A percentile compares a stretch with the other conserved stretches of the same genome.
Evolutionary conservation across 2,113 vertebrate genomes (phyloP).

Genomic region (Taxidea taxus): DNA sequence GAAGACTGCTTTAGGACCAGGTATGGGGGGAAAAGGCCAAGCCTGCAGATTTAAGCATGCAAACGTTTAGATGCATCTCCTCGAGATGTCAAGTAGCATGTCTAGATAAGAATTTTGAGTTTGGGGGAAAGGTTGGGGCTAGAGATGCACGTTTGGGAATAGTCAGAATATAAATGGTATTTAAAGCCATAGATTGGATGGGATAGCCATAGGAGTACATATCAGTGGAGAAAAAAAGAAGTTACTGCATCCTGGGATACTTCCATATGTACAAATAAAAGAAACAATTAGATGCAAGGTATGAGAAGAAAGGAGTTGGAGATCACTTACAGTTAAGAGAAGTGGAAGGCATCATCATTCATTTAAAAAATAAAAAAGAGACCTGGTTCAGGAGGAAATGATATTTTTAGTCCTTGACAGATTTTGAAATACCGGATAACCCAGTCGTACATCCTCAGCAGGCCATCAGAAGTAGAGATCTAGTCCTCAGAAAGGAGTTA

Average conservation of each 20-base stretch:
- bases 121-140: neutral
- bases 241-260: neutral
- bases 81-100: neutral
- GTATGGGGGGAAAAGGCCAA: neutral
- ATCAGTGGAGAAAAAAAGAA: neutral
- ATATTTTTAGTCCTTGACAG: neutral
- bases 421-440: neutral
- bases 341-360: neutral
- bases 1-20: neutral
- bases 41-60: neutral
- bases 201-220: neutral
- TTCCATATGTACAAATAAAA: neutral
- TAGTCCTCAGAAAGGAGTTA: neutral
- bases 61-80: neutral
- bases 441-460: neutral
- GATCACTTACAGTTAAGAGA: neutral
- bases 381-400: neutral
- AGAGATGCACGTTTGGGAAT: neutral
- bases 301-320: neutral
- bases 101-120: neutral
- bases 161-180: neutral
- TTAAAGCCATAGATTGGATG: neutral
- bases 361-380: constrained; percentile 4
- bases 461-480: neutral
- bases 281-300: neutral